Evolutionary conservation across 2,888 invertebrate genomes (phyloP).

Genomic region (Spisula solida): DNA sequence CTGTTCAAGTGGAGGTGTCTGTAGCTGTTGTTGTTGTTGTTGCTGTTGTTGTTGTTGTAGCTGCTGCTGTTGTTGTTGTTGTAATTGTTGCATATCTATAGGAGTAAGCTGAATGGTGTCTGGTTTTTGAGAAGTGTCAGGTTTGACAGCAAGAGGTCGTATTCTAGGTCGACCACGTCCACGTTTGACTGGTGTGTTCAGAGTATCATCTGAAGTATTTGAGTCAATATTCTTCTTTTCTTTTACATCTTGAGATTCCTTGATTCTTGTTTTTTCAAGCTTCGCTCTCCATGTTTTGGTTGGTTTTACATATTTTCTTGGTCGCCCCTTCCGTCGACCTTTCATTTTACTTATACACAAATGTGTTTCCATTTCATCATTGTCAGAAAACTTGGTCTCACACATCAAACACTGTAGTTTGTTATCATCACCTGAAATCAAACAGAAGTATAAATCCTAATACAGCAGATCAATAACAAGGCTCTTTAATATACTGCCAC

Average conservation of each 20-base stretch:
- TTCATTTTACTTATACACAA: slow-evolving; percentile 69
- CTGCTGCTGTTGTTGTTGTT: neutral
- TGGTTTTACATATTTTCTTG: slow-evolving; percentile 78
- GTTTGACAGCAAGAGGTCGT: slow-evolving; percentile 48
- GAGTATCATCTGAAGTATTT: slow-evolving; percentile 35
- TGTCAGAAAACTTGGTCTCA: slow-evolving; percentile 56
- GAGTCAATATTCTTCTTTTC: slow-evolving; percentile 32
- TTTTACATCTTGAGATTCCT: slow-evolving; percentile 59
- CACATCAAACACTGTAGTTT: slow-evolving; percentile 52
- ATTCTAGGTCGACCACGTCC: slow-evolving; percentile 64
- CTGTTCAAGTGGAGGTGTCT: slow-evolving; percentile 6
- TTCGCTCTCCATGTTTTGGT: slow-evolving; percentile 78
- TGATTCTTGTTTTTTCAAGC: slow-evolving; percentile 72
- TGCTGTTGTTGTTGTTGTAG: neutral
- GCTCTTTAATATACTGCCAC: too few species aligned
- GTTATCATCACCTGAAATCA: slow-evolving; percentile 47
- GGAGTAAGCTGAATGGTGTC: neutral
- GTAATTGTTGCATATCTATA: neutral
- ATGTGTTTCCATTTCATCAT: slow-evolving; percentile 73
- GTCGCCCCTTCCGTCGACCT: slow-evolving; percentile 75
- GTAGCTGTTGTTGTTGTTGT: neutral
- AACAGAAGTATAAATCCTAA: too few species aligned
- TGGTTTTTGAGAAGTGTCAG: slow-evolving; percentile 31
- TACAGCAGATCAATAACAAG: too few species aligned
- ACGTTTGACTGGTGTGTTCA: slow-evolving; percentile 60